phyloP scores from a whole-genome alignment of 2,888 invertebrate species.

The Adineta ricciae region DNA sequence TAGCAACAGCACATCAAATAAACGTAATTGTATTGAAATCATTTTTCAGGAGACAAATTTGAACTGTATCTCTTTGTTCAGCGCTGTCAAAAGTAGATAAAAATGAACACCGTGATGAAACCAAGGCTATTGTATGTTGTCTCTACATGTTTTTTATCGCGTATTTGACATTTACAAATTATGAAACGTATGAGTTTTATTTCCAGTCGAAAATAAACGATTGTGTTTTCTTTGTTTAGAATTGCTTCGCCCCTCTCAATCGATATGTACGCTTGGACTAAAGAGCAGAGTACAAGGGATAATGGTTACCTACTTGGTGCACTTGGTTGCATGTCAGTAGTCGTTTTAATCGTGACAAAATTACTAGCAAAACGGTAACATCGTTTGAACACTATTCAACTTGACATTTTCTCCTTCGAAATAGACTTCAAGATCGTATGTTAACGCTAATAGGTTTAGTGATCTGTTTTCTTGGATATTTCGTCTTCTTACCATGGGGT shows the following conservation, averaged over 20 bases:
- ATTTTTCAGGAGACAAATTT: background rate
- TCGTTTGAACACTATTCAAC: background rate
- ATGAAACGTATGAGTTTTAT: conserved; percentile 46
- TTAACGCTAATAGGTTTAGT: conserved; percentile 40
- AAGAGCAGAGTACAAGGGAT: conserved; percentile 44
- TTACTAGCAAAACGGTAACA: conserved; percentile 40
- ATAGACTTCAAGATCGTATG: conserved; percentile 39
- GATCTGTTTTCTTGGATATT: conserved; percentile 39
- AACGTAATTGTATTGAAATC: background rate
- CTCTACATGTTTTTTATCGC: conserved; percentile 44
- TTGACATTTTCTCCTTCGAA: conserved; percentile 29
- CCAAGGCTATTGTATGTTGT: background rate
- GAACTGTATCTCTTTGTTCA: background rate
- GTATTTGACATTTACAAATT: conserved; percentile 47
- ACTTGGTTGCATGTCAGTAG: conserved; percentile 43
- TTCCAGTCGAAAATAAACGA: background rate
- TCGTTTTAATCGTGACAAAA: conserved; percentile 43
- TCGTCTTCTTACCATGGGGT: conserved; percentile 41
- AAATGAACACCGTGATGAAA: background rate
- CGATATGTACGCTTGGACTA: conserved; percentile 49
- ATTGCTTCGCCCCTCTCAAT: conserved; percentile 48
- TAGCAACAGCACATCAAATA: background rate
- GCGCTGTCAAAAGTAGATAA: background rate
- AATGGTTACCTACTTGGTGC: conserved; percentile 44
- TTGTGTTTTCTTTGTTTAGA: conserved; percentile 36